Base-by-base conservation (phyloP, 2,797 vertebrate genomes). In the Orestias chungarensis region DNA sequence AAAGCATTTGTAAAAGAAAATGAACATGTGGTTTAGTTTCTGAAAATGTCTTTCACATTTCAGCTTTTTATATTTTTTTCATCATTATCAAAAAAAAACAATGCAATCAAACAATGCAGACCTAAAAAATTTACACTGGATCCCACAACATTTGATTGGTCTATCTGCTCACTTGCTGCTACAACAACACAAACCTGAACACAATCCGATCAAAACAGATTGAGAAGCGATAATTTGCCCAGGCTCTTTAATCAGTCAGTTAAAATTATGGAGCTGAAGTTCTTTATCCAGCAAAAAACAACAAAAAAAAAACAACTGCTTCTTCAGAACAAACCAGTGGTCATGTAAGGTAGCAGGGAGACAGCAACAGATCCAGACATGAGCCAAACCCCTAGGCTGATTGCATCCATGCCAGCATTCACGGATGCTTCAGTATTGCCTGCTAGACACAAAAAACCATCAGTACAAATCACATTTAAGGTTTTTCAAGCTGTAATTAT, bases 271-370 rank as follows among this genome's bases (percentile, higher is more conserved):
- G 4, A 12, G 4, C 40, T 20, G 20, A n/a, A 71, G 75, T 62
- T 52, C 79, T 42, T 49, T 72, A 75, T 68, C 81, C 80, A 0
- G 8, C 38, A 70, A 73, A 88, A 74, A 82, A n/a, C n/a, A n/a
- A n/a, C n/a, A n/a, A n/a, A n/a, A n/a, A n/a, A n/a, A n/a, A n/a
- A n/a, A n/a, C n/a, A n/a, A 85, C 83, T 83, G 87, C 82, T 87
- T 94, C 87, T 93, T 95, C 64, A 94, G n/a, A 38, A 75, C 68
- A 31, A 93, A 90, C 91, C 93, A 94, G 70, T 88, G 84, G 14
- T 84, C 91, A 29, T 93, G 74, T 25, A 23, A 47, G 91, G 87
- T 69, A 94, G 70, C 68, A 92, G 1, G 38, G 70, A 82, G 18
- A 84, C 89, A 20, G 85, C 88, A 14, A 87, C 87, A 0, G 86